phyloP scores from a whole-genome alignment of 2,888 invertebrate species.

The Amiota mariae region DNA sequence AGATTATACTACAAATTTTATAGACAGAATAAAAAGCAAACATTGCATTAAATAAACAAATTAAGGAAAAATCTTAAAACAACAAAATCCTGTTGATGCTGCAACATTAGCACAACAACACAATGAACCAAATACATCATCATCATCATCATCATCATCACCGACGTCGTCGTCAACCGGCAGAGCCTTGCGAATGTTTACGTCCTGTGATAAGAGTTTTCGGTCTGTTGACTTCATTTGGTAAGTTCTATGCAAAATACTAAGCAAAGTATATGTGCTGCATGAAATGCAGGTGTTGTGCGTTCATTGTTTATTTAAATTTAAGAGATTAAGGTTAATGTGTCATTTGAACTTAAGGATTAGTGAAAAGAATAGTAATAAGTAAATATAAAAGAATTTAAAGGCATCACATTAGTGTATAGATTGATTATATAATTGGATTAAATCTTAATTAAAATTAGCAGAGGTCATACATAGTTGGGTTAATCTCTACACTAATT shows the following conservation, averaged over 20 bases:
- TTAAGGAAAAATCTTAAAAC: not conserved
- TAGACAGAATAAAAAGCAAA: not conserved
- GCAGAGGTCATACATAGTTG: too few species aligned
- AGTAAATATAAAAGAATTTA: too few species aligned
- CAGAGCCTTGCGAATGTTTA: slow-evolving; percentile 71
- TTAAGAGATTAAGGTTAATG: too few species aligned
- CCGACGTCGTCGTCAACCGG: slow-evolving; percentile 69
- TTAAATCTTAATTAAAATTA: too few species aligned
- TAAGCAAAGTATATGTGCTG: too few species aligned
- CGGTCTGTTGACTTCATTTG: slow-evolving; percentile 72
- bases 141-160: slow-evolving; percentile 36
- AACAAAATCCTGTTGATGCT: slow-evolving; percentile 43
- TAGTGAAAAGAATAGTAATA: too few species aligned
- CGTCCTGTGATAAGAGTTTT: slow-evolving; percentile 71
- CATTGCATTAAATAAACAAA: slow-evolving; percentile 1
- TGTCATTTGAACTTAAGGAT: too few species aligned
- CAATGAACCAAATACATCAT: slow-evolving; percentile 57
- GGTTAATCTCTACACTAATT: too few species aligned
- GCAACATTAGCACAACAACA: slow-evolving; percentile 51
- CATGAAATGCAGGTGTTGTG: too few species aligned
- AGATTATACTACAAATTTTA: not conserved
- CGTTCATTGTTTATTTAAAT: too few species aligned
- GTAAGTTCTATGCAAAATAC: slow-evolving; percentile 54
- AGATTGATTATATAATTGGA: too few species aligned
- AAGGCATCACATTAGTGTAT: too few species aligned